phyloP scores from a whole-genome alignment of 2,888 invertebrate species.

The Salticus scenicus region DNA sequence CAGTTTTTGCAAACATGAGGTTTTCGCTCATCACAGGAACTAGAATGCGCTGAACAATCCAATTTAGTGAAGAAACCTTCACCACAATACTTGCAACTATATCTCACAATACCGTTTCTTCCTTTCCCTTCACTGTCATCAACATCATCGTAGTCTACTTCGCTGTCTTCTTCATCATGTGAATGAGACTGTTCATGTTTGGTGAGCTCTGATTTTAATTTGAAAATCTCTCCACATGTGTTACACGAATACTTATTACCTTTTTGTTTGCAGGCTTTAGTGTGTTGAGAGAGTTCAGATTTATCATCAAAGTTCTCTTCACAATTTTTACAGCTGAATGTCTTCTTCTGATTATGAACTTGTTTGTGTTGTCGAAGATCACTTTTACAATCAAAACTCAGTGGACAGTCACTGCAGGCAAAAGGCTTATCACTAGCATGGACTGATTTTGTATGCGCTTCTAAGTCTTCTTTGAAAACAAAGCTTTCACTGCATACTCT shows the following conservation, averaged over 20 bases:
- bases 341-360: constrained; percentile 43
- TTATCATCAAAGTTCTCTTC: constrained; percentile 22
- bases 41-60: constrained; percentile 11
- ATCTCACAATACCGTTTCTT: too few relatives aligned
- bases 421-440: constrained; percentile 49
- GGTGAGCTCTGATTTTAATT: constrained; percentile 10
- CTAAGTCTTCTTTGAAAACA: constrained; percentile 52
- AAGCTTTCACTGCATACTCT: constrained; percentile 50
- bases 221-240: constrained; percentile 30
- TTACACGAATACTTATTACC: constrained; percentile 16
- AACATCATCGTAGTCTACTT: not conserved
- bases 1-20: constrained; percentile 54
- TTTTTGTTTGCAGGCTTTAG: constrained; percentile 17
- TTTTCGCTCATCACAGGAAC: not conserved
- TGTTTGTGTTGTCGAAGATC: constrained; percentile 57
- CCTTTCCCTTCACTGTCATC: not conserved
- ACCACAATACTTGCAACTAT: constrained; percentile 27
- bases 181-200: constrained; percentile 29
- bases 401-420: constrained; percentile 33
- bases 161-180: not conserved
- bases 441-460: constrained; percentile 17
- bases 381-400: constrained; percentile 55
- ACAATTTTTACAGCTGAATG: constrained; percentile 24
- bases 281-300: constrained; percentile 19
- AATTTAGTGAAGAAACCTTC: not conserved